These are phyloP conservation scores for Discoglossus pictus DNA, from an alignment of 2,797 vertebrate genomes.

Conservation along the genomic window DNA sequence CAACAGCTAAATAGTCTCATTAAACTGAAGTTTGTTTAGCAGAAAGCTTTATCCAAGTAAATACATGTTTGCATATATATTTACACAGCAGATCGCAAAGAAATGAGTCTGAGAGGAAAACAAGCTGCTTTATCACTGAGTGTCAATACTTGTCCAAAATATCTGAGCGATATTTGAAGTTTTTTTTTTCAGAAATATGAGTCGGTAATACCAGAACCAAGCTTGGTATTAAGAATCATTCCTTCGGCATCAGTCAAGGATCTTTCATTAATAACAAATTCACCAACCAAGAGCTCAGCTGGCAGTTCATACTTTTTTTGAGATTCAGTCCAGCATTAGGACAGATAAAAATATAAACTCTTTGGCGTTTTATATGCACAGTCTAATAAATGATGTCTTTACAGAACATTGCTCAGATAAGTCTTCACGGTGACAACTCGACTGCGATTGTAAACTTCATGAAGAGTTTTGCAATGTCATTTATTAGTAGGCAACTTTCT, in stretches of 20 bases:
- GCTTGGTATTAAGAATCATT: conserved; percentile 10
- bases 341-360: conserved; percentile 17
- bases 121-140: conserved; percentile 20
- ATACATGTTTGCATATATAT: conserved; percentile 16
- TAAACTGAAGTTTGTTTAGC: conserved; percentile 31
- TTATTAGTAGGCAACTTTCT: no score
- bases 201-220: background rate
- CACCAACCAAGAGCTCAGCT: background rate
- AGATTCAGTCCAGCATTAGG: background rate
- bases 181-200: conserved; percentile 7
- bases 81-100: background rate
- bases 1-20: no score
- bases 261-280: conserved; percentile 25
- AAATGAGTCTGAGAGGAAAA: conserved; percentile 14
- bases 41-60: conserved; percentile 29
- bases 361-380: conserved; percentile 1
- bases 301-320: background rate
- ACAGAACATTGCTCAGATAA: background rate
- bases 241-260: conserved; percentile 3
- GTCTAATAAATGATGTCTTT: background rate
- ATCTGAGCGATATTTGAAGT: conserved; percentile 10
- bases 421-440: no score
- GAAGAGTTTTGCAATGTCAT: no score
- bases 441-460: no score
- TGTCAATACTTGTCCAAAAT: conserved; percentile 5